A percentile compares a stretch with the other conserved stretches of the same genome.
phyloP scores from a whole-genome alignment of 64 coral and sea anemone species.

The Montipora capricornis region DNA sequence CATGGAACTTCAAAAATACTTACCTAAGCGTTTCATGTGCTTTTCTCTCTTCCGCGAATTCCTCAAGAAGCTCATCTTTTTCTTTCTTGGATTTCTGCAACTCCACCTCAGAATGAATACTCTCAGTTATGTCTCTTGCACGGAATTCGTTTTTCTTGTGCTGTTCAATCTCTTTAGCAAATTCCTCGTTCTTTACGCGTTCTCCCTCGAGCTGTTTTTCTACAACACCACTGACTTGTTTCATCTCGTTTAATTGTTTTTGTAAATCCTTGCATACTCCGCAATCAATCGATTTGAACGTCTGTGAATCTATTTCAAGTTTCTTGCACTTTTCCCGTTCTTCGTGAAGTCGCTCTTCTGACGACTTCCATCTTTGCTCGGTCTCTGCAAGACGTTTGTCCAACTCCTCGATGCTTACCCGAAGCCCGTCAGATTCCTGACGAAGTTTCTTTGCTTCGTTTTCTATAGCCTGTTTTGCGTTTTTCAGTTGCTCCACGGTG shows the following conservation, averaged over 20 bases:
- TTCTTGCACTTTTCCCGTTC: conserved; percentile 8
- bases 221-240: not conserved
- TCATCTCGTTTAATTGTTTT: not conserved
- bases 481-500: not conserved
- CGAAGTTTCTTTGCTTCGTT: not conserved
- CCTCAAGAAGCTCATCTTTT: conserved; percentile 4
- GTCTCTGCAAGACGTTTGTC: not conserved
- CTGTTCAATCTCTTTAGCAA: not conserved
- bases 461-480: not conserved
- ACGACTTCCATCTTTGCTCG: not conserved
- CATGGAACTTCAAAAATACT: not conserved
- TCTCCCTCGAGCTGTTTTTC: not conserved
- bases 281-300: not conserved
- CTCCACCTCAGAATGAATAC: conserved; percentile 12
- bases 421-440: not conserved
- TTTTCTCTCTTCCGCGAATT: conserved; percentile 36
- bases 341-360: not conserved
- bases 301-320: not conserved
- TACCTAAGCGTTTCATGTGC: conserved; percentile 27
- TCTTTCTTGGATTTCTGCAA: conserved; percentile 37
- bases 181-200: not conserved
- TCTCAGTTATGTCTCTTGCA: not conserved
- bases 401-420: not conserved
- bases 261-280: not conserved
- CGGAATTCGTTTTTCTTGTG: not conserved